Conservation (phyloP, 2,888 invertebrate species). For the Dryobota labecula region DNA sequence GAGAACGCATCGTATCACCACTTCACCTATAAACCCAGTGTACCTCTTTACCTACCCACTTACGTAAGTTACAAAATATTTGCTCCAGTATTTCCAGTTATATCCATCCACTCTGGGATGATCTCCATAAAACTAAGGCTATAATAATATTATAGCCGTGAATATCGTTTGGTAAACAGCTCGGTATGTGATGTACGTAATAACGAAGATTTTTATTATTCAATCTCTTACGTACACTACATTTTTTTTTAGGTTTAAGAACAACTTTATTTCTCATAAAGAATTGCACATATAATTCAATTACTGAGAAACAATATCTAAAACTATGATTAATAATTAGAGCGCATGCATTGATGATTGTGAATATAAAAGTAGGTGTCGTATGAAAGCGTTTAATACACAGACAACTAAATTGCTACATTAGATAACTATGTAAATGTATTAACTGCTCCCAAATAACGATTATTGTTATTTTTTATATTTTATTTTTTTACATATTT, state of each 20-base stretch:
- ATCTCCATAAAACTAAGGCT: slow-evolving; percentile 17
- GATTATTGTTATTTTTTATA: too few relatives aligned
- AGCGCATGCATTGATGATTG: too few relatives aligned
- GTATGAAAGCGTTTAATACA: too few relatives aligned
- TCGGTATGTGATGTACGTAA: slow-evolving; percentile 15
- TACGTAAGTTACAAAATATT: slow-evolving; percentile 18
- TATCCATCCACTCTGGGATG: slow-evolving; percentile 14
- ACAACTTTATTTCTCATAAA: too few relatives aligned
- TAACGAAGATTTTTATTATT: slow-evolving; percentile 25
- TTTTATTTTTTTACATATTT: too few relatives aligned
- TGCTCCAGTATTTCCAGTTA: slow-evolving; percentile 13
- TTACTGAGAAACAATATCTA: too few relatives aligned
- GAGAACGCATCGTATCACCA: neutral
- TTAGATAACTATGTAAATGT: too few relatives aligned
- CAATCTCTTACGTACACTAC: too few relatives aligned
- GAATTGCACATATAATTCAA: too few relatives aligned
- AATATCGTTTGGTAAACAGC: slow-evolving; percentile 15
- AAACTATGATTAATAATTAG: too few relatives aligned
- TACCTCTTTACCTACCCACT: neutral
- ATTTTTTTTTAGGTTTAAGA: too few relatives aligned
- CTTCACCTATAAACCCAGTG: neutral
- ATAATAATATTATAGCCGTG: neutral
- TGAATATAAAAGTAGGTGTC: neutral
- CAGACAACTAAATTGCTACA: neutral
- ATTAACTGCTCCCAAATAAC: too few relatives aligned